phyloP scores from a whole-genome alignment of 2,113 vertebrate species.

The Spermophilus dauricus region DNA sequence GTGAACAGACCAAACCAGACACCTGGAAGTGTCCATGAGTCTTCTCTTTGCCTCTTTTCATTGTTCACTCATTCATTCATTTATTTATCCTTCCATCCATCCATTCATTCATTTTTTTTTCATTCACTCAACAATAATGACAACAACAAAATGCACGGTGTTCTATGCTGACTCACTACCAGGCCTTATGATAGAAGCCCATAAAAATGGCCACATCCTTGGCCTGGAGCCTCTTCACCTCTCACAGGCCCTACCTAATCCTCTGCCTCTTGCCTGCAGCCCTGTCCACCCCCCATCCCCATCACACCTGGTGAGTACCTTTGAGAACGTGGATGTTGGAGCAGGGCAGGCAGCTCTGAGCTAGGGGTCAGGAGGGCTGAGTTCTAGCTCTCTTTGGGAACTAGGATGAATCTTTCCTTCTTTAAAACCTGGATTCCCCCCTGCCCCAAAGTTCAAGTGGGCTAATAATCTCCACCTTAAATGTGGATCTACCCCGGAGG shows the following conservation, averaged over 20 bases:
- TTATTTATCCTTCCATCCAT: not conserved
- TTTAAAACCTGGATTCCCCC: not conserved
- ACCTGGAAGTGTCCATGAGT: not conserved
- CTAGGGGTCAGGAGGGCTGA: not conserved
- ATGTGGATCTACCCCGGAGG: not conserved
- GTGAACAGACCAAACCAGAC: not conserved
- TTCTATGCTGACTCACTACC: not conserved
- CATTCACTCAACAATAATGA: not conserved
- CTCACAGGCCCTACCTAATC: not conserved
- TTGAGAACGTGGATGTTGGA: not conserved
- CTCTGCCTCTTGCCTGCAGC: not conserved
- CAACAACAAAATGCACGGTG: not conserved
- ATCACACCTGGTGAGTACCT: not conserved
- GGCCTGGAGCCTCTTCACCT: not conserved
- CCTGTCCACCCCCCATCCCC: not conserved
- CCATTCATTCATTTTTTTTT: not conserved
- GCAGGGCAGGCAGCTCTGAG: not conserved
- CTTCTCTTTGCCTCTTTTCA: not conserved
- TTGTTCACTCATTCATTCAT: not conserved
- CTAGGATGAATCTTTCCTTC: not conserved
- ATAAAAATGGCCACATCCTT: not conserved
- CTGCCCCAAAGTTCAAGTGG: not conserved
- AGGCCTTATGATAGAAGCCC: not conserved
- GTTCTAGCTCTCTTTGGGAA: not conserved
- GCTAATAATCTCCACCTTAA: not conserved